These are phyloP conservation scores for Taphrorychus bicolor DNA, from an alignment of 2,888 invertebrate genomes.

Conservation along the genomic window DNA sequence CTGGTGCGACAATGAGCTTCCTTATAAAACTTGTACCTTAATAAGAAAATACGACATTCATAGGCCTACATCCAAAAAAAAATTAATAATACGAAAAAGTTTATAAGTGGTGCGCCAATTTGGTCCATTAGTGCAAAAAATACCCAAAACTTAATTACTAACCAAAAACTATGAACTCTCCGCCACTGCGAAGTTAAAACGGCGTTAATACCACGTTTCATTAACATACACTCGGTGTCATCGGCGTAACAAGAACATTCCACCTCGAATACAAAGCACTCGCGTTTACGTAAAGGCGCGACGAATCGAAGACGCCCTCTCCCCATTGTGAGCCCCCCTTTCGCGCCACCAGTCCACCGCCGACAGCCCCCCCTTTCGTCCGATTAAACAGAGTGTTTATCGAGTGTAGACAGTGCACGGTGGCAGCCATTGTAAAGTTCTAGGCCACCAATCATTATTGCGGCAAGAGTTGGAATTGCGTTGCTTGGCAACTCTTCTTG, in stretches of 20 bases:
- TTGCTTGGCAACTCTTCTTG: slow-evolving; percentile 57
- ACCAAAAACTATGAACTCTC: no score
- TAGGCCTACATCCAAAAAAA: no score
- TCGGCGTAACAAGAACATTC: slow-evolving; percentile 26
- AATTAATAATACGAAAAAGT: no score
- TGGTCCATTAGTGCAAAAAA: no score
- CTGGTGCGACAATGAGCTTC: no score
- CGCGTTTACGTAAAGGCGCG: slow-evolving; percentile 23
- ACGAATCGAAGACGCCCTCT: slow-evolving; percentile 32
- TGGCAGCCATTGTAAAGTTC: slow-evolving; percentile 60
- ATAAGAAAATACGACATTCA: no score
- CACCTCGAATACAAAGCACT: slow-evolving; percentile 33
- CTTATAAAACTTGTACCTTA: no score
- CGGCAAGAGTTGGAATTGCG: slow-evolving; percentile 60
- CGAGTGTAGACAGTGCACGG: slow-evolving; percentile 52
- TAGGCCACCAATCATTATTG: slow-evolving; percentile 61
- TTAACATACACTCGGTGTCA: slow-evolving; percentile 33
- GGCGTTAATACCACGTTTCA: slow-evolving; percentile 14
- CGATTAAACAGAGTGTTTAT: slow-evolving; percentile 56
- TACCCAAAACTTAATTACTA: no score
- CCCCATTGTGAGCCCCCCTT: neutral
- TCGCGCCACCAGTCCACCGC: neutral
- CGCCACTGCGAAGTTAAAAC: slow-evolving; percentile 18
- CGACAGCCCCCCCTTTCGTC: slow-evolving; percentile 16
- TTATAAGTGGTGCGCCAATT: no score